A percentile compares a stretch with the other conserved stretches of the same genome.
Evolutionary conservation across 1,140 invertebrate genomes (phyloP).

Genomic region (Teleogryllus occipitalis): DNA sequence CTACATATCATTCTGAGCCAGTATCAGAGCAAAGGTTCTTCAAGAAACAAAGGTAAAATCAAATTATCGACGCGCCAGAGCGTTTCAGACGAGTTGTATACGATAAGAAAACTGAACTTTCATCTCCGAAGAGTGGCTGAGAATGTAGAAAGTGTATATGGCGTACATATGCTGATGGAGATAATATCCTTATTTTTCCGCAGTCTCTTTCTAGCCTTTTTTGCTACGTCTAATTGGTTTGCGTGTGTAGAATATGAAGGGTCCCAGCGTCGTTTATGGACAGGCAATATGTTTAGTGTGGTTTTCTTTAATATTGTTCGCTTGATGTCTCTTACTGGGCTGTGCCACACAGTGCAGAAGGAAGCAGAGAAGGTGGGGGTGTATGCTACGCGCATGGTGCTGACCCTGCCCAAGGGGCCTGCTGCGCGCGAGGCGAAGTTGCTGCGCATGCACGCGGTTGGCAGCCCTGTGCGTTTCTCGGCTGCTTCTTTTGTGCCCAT

Average conservation of each 20-base stretch:
- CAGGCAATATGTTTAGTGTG: background rate
- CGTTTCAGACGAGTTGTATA: too few relatives aligned
- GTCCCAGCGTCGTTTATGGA: background rate
- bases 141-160: too few relatives aligned
- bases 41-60: too few relatives aligned
- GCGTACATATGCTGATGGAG: background rate
- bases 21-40: too few relatives aligned
- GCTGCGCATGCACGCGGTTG: background rate
- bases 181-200: background rate
- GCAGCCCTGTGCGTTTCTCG: background rate
- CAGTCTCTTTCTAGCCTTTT: background rate
- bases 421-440: background rate
- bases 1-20: too few relatives aligned
- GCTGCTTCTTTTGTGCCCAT: background rate
- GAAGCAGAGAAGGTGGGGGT: background rate
- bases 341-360: background rate
- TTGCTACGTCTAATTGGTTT: background rate
- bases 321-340: background rate
- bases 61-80: too few relatives aligned
- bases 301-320: background rate
- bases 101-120: too few relatives aligned
- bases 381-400: background rate
- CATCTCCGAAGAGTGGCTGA: too few relatives aligned
- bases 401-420: background rate
- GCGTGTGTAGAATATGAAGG: background rate